Base-by-base conservation (phyloP, 2,797 vertebrate genomes). In the Anolis apletophallus region DNA sequence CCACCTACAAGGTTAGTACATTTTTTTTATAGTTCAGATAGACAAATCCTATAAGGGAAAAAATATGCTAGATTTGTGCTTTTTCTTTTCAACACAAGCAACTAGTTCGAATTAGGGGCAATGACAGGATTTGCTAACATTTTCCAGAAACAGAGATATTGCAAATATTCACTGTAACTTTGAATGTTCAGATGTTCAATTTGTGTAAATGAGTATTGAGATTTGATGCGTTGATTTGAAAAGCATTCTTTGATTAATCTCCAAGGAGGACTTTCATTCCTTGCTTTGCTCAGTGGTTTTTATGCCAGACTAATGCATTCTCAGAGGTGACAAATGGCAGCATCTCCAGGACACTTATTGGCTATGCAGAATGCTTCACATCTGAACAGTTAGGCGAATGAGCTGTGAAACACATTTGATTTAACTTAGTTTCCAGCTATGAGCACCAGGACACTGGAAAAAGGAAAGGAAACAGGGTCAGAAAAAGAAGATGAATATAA, bases 181-280 rank as follows among this genome's bases (percentile, higher is more conserved):
- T 83, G 86, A 87, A 72, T 79, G 64, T 80, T 84, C 81, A 84
- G 54, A 32, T 84, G 75, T 79, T 87, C 76, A 17, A 32, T 78
- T 57, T 26, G 34, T 67, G 55, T 74, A 87, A 87, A 87, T 67
- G 86, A 84, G 57, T 73, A 84, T 79, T 87, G 46, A 87, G 81
- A 83, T 73, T 87, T 73, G 69, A 87, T 84, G 46, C 29, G 57
- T 87, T 75, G 36, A 71, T 87, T 73, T 84, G 76, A 67, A 84
- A 79, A 59, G 68, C 75, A 64, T 50, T 84, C 14, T 80, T 87
- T 87, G 86, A 87, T 87, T 84, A 87, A 87, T 87, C 86, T 87
- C 75, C 19, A 61, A 12, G 76, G 86, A 87, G 3, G 57, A 36
- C 69, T 67, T 74, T 46, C 34, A 46, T 68, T 54, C 80, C 46